Base-by-base conservation (phyloP, 1,140 invertebrate genomes). In the Hypsibius dujardini region DNA sequence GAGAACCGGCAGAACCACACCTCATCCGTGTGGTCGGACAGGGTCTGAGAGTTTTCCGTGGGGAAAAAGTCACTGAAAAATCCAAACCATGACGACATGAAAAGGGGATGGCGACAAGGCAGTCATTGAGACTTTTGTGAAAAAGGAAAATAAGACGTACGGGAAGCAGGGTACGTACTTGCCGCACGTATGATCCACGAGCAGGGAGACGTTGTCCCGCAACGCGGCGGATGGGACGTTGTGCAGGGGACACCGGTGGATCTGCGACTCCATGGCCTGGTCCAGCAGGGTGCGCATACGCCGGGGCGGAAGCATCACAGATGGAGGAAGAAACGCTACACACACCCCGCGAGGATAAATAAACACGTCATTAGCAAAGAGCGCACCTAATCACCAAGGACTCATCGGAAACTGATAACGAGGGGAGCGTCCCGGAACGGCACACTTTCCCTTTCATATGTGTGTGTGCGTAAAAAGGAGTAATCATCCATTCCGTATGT, bases 1-100 rank as follows among this genome's bases (percentile, higher is more conserved):
- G 93, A 96, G 81, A 96, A 97, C 79, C 89, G 88, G 81, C 92
- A 95, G 81, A 90, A 95, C 93, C 92, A 82, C 70, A 98, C 94
- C 84, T 98, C 95, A 81, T 98, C 93, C 79, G 88, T 90, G 81
- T 98, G 95, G 78, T 98, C 93, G 79, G 88, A 91, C 71, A 98
- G 83, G 76, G 94, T 86, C 85, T 97, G 88, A 72, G 85, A 83
- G 47, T 87, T 89, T 76, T 87, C 84, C 80, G 85, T 86, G 59
- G 89, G 89, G 80, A 90, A 90, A 73, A 87, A 82, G 56, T 86
- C 84, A 76, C 85, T 86, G 74, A 7, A 80, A 77, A 74, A 71
- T 72, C 71, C 14, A 72, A 3, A 28, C 15, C 15, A 42, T 15
- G 28, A 69, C 28, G 28, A 69, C 7, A 69, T 7, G 46, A 69